phyloP scores from a whole-genome alignment of 2,888 invertebrate genomes.

The Apotomis betuletana region DNA sequence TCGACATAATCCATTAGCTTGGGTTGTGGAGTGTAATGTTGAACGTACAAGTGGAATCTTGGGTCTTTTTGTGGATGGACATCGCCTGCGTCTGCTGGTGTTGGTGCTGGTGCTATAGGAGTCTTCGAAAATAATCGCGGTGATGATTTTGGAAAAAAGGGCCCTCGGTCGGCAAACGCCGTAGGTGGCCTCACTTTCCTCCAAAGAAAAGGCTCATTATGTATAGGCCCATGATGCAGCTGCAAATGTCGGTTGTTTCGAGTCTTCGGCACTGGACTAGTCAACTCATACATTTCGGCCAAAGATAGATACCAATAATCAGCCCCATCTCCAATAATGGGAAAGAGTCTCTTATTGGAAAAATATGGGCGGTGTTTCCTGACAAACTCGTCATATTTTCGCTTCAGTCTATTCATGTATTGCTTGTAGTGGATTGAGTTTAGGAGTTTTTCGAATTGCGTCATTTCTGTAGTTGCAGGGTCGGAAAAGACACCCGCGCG shows the following conservation, averaged over 20 bases:
- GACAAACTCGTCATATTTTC: conserved; percentile 76
- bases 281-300: conserved; percentile 77
- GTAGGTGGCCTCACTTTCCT: conserved; percentile 57
- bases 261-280: conserved; percentile 53
- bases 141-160: conserved; percentile 57
- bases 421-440: conserved; percentile 74
- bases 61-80: conserved; percentile 60
- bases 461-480: conserved; percentile 62
- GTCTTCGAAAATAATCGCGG: conserved; percentile 38
- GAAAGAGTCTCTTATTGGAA: conserved; percentile 74
- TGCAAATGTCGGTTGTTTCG: conserved; percentile 58
- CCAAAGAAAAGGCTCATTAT: conserved; percentile 75
- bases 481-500: conserved; percentile 73
- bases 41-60: conserved; percentile 71
- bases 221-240: conserved; percentile 66
- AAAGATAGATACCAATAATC: conserved; percentile 80
- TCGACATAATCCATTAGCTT: conserved; percentile 73
- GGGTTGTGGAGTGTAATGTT: conserved; percentile 73
- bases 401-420: conserved; percentile 72
- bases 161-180: conserved; percentile 60
- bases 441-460: conserved; percentile 73
- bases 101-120: conserved; percentile 58
- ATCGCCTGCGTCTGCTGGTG: conserved; percentile 50
- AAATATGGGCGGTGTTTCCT: conserved; percentile 71
- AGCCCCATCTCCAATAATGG: conserved; percentile 74